A percentile compares a stretch with the other conserved stretches of the same genome.
These are phyloP conservation scores for Lycophotia porphyrea DNA, from an alignment of 2,888 invertebrate genomes.

Conservation along the genomic window DNA sequence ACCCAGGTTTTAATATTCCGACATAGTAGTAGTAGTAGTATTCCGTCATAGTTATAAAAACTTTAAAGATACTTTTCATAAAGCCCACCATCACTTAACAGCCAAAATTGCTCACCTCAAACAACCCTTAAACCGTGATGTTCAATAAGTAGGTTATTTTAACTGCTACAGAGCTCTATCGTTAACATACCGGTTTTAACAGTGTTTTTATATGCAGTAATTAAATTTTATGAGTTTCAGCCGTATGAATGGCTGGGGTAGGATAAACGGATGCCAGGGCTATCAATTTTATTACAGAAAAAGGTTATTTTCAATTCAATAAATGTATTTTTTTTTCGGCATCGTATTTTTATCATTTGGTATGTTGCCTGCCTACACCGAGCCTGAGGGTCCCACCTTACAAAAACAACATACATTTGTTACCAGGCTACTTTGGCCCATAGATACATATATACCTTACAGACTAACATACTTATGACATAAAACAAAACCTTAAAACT, in stretches of 20 bases:
- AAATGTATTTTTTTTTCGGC: slow-evolving; percentile 24
- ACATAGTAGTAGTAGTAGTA: too few species aligned
- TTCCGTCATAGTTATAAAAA: too few species aligned
- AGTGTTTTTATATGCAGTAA: slow-evolving; percentile 63
- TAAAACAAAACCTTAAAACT: too few species aligned
- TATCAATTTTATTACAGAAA: slow-evolving; percentile 61
- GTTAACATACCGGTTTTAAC: slow-evolving; percentile 54
- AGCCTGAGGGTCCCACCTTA: too few species aligned
- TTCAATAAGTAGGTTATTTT: slow-evolving; percentile 43
- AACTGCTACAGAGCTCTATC: slow-evolving; percentile 27
- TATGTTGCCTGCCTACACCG: too few species aligned
- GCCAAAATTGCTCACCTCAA: slow-evolving; percentile 4
- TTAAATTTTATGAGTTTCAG: slow-evolving; percentile 63
- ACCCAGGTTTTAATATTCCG: too few species aligned
- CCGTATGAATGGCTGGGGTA: slow-evolving; percentile 45
- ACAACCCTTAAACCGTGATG: slow-evolving; percentile 11
- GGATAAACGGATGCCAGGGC: slow-evolving; percentile 46
- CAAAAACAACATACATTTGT: too few species aligned
- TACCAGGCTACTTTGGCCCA: too few species aligned
- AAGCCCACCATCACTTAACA: not conserved
- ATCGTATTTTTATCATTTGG: slow-evolving; percentile 6
- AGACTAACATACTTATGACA: too few species aligned
- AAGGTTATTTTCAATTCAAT: slow-evolving; percentile 54
- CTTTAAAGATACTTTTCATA: not conserved
- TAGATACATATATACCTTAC: too few species aligned